Percentiles rank a stretch among this genome's conserved stretches.
Evolutionary conservation across 2,797 vertebrate species (phyloP).

Genomic region (Neopelma chrysocephalum): DNA sequence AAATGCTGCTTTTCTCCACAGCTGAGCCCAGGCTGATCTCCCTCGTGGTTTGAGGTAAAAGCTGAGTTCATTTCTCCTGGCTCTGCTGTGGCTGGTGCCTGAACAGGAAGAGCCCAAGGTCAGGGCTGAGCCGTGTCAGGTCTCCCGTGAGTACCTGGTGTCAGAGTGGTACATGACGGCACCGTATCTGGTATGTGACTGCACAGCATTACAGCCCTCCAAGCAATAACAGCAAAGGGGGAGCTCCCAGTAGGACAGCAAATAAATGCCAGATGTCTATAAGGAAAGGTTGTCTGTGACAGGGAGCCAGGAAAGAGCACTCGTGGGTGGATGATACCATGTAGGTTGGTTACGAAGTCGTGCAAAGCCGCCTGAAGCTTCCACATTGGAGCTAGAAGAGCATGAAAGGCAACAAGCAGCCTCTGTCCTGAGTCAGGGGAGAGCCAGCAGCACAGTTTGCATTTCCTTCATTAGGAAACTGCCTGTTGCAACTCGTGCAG

Average conservation of each 20-base stretch:
- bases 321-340: background rate
- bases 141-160: background rate
- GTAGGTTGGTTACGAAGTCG: background rate
- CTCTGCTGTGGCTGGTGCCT: background rate
- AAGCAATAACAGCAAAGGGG: background rate
- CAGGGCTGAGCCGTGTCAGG: background rate
- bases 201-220: background rate
- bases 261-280: constrained; percentile 54
- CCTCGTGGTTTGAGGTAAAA: background rate
- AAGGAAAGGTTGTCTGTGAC: constrained; percentile 17
- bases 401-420: background rate
- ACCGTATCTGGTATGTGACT: background rate
- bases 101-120: background rate
- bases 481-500: background rate
- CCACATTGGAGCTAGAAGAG: background rate
- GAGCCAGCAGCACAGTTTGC: background rate
- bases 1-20: background rate
- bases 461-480: background rate
- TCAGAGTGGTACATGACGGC: background rate
- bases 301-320: background rate
- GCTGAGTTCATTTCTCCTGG: background rate
- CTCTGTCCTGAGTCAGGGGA: background rate
- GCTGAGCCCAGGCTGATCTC: background rate
- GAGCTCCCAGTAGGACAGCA: background rate
- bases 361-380: background rate